A percentile compares a stretch with the other conserved stretches of the same genome.
These are phyloP conservation scores for Halictus ligatus DNA, from an alignment of 2,888 invertebrate genomes.

Conservation along the genomic window DNA sequence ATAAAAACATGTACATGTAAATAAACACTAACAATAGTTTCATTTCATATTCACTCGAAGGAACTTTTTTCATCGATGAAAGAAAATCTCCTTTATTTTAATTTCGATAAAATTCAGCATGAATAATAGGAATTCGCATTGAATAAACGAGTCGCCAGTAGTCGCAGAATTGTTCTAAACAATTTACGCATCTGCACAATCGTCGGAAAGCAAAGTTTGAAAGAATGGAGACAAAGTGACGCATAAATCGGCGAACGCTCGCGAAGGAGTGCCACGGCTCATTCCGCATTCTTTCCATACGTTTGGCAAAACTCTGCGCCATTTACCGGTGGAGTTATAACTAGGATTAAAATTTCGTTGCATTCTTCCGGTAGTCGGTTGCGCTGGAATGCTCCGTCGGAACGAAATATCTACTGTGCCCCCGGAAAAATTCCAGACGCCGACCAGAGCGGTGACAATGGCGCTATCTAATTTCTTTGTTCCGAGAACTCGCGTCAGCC, in stretches of 20 bases:
- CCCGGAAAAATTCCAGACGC: slow-evolving; percentile 47
- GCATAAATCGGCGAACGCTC: neutral
- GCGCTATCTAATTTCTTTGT: slow-evolving; percentile 43
- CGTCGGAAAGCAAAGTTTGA: neutral
- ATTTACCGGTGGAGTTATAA: slow-evolving; percentile 47
- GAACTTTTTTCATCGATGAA: too few species aligned
- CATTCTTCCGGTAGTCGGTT: slow-evolving; percentile 27
- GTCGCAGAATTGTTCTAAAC: neutral
- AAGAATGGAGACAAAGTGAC: neutral
- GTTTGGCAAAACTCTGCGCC: slow-evolving; percentile 31
- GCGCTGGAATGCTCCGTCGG: slow-evolving; percentile 31
- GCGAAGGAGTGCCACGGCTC: slow-evolving; percentile 8
- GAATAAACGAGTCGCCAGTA: neutral
- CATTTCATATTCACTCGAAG: too few species aligned
- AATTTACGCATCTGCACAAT: neutral
- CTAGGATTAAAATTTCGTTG: slow-evolving; percentile 54
- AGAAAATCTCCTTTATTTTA: neutral
- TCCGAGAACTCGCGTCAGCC: neutral
- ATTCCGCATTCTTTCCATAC: slow-evolving; percentile 38
- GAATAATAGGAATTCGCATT: neutral
- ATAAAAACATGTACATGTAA: too few species aligned
- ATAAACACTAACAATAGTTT: too few species aligned
- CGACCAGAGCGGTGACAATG: slow-evolving; percentile 41
- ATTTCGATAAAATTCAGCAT: neutral
- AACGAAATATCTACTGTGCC: slow-evolving; percentile 37